These are phyloP conservation scores for Drosophila pandora DNA, from an alignment of 1,140 invertebrate species.

Conservation along the genomic window DNA sequence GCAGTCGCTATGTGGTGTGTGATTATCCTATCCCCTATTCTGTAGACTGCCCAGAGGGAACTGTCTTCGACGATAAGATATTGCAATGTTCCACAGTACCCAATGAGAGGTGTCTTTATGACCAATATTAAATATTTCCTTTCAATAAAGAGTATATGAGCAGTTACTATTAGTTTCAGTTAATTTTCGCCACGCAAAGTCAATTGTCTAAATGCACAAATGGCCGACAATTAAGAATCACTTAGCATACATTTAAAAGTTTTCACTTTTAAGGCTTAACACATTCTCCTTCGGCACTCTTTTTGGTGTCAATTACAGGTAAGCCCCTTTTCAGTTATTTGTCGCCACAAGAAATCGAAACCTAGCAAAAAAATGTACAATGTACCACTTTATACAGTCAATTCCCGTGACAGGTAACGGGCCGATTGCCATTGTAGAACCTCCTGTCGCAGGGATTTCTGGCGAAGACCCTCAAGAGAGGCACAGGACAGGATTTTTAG, in stretches of 20 bases:
- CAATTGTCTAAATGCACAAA: slow-evolving; percentile 58
- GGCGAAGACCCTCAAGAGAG: slow-evolving; percentile 57
- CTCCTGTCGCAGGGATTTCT: slow-evolving; percentile 25
- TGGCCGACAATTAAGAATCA: slow-evolving; percentile 25
- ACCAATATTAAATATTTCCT: slow-evolving; percentile 14
- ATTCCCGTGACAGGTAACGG: slow-evolving; percentile 55
- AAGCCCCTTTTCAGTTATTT: slow-evolving; percentile 60
- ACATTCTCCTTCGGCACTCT: slow-evolving; percentile 3
- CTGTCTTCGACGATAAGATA: slow-evolving; percentile 14
- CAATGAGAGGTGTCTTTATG: slow-evolving; percentile 13
- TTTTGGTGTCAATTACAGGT: slow-evolving; percentile 60
- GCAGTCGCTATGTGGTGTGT: slow-evolving; percentile 59
- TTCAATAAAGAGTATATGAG: neutral
- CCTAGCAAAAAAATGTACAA: slow-evolving; percentile 49
- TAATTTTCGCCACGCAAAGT: slow-evolving; percentile 15
- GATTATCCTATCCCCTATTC: slow-evolving; percentile 40
- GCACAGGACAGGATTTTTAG: slow-evolving; percentile 46
- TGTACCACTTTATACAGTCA: slow-evolving; percentile 69
- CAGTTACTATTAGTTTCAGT: neutral
- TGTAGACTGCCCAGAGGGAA: slow-evolving; percentile 22
- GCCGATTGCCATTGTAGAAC: slow-evolving; percentile 49
- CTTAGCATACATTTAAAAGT: slow-evolving; percentile 10
- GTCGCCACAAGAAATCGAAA: slow-evolving; percentile 22
- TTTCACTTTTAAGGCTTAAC: slow-evolving; percentile 24
- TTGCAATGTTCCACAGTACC: slow-evolving; percentile 16